These are phyloP conservation scores for Catostomus latipinnis DNA, from an alignment of 2,797 vertebrate genomes.

Conservation along the genomic window DNA sequence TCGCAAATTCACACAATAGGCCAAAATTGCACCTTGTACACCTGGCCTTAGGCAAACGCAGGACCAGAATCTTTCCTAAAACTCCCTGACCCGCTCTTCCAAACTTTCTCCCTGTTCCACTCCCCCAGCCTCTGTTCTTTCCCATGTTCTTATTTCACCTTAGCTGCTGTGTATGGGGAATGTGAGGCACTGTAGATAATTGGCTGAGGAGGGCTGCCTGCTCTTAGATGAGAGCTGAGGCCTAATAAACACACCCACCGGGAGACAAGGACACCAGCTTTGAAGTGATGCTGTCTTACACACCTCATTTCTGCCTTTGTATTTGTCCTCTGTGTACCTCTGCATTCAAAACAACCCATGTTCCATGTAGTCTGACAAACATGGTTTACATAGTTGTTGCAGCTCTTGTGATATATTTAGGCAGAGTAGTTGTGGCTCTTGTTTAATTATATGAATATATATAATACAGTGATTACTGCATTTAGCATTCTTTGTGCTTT, in stretches of 20 bases:
- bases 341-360: slow-evolving; percentile 2
- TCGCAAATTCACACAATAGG: too few species aligned
- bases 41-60: too few species aligned
- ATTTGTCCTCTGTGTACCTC: slow-evolving; percentile 24
- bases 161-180: slow-evolving; percentile 11
- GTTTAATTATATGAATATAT: not conserved
- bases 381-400: slow-evolving; percentile 15
- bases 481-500: slow-evolving; percentile 19
- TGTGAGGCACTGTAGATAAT: slow-evolving; percentile 50
- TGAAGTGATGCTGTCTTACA: slow-evolving; percentile 28
- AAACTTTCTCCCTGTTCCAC: slow-evolving; percentile 27
- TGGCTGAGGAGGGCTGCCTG: slow-evolving; percentile 50
- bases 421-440: slow-evolving; percentile 10
- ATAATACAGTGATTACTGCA: not conserved
- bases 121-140: slow-evolving; percentile 25
- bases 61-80: not conserved
- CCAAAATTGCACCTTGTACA: too few species aligned
- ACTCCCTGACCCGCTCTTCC: slow-evolving; percentile 8
- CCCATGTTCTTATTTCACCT: slow-evolving; percentile 25
- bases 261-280: slow-evolving; percentile 34
- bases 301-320: slow-evolving; percentile 34
- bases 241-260: slow-evolving; percentile 28
- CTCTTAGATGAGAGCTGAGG: slow-evolving; percentile 47
- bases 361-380: not conserved
- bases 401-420: slow-evolving; percentile 9